Percentiles rank a stretch among this genome's conserved stretches.
Evolutionary conservation across 2,113 vertebrate genomes (phyloP).

Genomic region (Eurystomus gularis): DNA sequence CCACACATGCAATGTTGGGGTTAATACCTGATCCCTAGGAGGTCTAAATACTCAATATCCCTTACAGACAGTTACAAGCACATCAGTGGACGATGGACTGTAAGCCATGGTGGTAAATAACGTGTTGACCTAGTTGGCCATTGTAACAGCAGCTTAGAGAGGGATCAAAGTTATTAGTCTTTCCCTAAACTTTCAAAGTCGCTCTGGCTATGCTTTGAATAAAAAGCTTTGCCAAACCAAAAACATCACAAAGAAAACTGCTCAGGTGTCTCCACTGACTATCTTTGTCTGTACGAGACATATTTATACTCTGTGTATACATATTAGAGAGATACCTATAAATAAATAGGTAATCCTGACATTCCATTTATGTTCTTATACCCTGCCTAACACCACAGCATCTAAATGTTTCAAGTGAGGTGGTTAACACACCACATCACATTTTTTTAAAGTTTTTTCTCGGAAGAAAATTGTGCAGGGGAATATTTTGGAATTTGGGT

Average conservation of each 20-base stretch:
- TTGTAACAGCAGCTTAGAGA: not conserved
- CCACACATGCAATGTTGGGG: rapidly evolving
- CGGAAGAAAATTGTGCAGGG: not conserved
- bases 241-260: not conserved
- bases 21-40: not conserved
- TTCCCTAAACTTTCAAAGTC: not conserved
- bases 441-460: not conserved
- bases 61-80: not conserved
- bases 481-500: not conserved
- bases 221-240: not conserved
- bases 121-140: not conserved
- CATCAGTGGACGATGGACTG: not conserved
- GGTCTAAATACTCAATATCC: not conserved
- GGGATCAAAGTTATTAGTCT: not conserved
- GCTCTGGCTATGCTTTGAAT: not conserved
- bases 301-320: not conserved
- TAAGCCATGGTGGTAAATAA: not conserved
- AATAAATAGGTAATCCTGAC: not conserved
- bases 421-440: not conserved
- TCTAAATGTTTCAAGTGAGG: not conserved
- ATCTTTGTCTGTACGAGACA: not conserved
- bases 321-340: not conserved
- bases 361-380: not conserved
- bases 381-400: not conserved
- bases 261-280: not conserved